phyloP scores from a whole-genome alignment of 2,888 invertebrate genomes.

The Epinotia ramella region DNA sequence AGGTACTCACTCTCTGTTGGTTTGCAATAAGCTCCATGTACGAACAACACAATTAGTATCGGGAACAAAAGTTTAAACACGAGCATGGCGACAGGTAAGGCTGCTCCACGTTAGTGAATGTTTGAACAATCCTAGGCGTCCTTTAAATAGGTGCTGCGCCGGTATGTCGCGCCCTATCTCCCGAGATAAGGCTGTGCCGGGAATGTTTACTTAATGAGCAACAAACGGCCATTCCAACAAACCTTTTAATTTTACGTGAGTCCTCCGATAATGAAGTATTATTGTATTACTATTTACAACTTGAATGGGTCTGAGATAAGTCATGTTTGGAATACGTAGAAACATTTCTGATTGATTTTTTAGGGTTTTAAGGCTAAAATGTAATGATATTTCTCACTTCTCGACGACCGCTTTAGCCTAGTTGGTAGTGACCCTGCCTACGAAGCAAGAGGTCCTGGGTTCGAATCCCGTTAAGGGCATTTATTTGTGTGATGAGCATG shows the following conservation, averaged over 20 bases:
- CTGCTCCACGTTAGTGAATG: constrained; percentile 66
- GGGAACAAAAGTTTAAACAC: constrained; percentile 58
- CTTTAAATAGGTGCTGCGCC: constrained; percentile 69
- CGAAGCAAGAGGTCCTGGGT: no score
- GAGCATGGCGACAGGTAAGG: constrained; percentile 61
- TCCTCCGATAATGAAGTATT: constrained; percentile 21
- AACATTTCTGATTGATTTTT: not conserved
- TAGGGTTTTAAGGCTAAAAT: not conserved
- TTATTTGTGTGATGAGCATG: no score
- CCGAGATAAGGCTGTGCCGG: constrained; percentile 73
- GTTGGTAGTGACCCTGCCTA: no score
- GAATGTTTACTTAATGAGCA: constrained; percentile 82
- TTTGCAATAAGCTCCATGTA: constrained; percentile 63
- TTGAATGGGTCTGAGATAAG: constrained; percentile 1
- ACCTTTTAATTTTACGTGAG: constrained; percentile 63
- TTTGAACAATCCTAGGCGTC: constrained; percentile 65
- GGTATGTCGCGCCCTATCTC: constrained; percentile 70
- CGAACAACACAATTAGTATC: constrained; percentile 60
- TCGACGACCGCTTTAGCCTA: no score
- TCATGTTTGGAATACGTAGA: constrained; percentile 3
- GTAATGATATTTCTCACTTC: not conserved
- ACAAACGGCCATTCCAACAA: constrained; percentile 64
- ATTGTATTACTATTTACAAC: constrained; percentile 7
- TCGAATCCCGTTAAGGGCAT: no score
- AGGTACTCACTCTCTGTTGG: constrained; percentile 74